Evolutionary conservation across 2,888 invertebrate genomes (phyloP).

Genomic region (Anorthoa munda): DNA sequence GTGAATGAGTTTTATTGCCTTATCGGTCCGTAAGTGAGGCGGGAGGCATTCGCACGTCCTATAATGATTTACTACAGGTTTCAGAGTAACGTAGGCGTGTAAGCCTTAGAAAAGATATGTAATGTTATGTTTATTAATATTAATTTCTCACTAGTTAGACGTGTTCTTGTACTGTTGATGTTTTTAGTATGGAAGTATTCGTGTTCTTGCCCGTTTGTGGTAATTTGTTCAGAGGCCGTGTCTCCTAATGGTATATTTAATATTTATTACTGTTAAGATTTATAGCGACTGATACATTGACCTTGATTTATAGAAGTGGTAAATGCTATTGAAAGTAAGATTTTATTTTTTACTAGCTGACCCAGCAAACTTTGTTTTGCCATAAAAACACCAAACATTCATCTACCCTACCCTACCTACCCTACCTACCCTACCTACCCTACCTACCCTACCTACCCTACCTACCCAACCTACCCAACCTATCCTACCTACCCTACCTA

Average conservation of each 20-base stretch:
- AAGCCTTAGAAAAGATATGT: constrained; percentile 45
- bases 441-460: no score
- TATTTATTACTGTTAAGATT: constrained; percentile 56
- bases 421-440: no score
- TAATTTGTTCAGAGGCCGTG: constrained; percentile 57
- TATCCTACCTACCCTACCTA: no score
- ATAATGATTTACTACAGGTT: constrained; percentile 83
- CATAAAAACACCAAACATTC: no score
- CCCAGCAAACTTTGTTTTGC: no score
- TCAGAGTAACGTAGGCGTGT: constrained; percentile 47
- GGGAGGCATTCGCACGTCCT: constrained; percentile 85
- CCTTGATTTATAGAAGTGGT: constrained; percentile 41
- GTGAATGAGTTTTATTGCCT: constrained; percentile 90
- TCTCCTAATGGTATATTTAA: constrained; percentile 57
- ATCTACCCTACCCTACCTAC: no score
- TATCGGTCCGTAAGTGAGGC: constrained; percentile 80
- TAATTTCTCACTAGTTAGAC: constrained; percentile 42
- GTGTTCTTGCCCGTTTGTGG: constrained; percentile 47
- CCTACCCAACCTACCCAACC: no score
- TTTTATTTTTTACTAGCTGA: not conserved
- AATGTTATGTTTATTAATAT: constrained; percentile 53
- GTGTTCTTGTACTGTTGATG: constrained; percentile 53
- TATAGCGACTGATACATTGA: constrained; percentile 45
- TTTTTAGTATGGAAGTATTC: constrained; percentile 61
- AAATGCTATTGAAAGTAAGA: not conserved